Evolutionary conservation across 2,113 vertebrate species (phyloP).

Genomic region (Oenanthe melanoleuca): DNA sequence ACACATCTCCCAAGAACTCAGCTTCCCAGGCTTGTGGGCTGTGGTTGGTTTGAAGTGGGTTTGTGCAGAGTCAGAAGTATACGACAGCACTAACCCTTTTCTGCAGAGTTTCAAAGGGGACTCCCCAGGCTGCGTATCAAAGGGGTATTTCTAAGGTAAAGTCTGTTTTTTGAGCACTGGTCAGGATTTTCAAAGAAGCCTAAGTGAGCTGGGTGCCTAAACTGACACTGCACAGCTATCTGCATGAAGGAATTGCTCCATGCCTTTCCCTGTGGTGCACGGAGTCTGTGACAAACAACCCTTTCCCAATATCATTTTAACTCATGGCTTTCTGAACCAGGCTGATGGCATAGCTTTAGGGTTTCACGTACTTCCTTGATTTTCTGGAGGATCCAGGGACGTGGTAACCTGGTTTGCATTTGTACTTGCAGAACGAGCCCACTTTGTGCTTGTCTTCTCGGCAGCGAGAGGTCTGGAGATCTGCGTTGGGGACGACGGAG

Average conservation of each 20-base stretch:
- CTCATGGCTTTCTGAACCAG: not conserved
- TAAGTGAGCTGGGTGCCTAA: not conserved
- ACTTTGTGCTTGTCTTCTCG: slow-evolving; percentile 91
- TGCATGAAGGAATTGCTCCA: not conserved
- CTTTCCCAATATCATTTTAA: not conserved
- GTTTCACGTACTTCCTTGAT: slow-evolving; percentile 82
- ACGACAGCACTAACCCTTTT: slow-evolving; percentile 33
- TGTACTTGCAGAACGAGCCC: slow-evolving; percentile 97
- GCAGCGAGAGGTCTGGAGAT: slow-evolving; percentile 90
- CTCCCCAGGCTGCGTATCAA: slow-evolving; percentile 57
- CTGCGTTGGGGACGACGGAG: slow-evolving; percentile 85
- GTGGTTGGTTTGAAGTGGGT: slow-evolving; percentile 59
- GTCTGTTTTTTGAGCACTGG: not conserved
- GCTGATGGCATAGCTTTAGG: not conserved
- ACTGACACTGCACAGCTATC: not conserved
- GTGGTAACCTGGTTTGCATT: slow-evolving; percentile 94
- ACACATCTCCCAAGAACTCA: not conserved
- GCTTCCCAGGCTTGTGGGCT: slow-evolving; percentile 4
- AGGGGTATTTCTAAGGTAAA: slow-evolving; percentile 30
- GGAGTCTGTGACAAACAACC: not conserved
- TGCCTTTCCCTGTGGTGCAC: not conserved
- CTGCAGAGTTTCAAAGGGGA: slow-evolving; percentile 58
- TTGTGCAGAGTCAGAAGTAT: slow-evolving; percentile 43
- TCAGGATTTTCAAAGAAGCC: slow-evolving; percentile 8
- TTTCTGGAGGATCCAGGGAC: slow-evolving; percentile 85